These are phyloP conservation scores for Apteryx owenii DNA, from an alignment of 2,113 vertebrate species.

Conservation along the genomic window DNA sequence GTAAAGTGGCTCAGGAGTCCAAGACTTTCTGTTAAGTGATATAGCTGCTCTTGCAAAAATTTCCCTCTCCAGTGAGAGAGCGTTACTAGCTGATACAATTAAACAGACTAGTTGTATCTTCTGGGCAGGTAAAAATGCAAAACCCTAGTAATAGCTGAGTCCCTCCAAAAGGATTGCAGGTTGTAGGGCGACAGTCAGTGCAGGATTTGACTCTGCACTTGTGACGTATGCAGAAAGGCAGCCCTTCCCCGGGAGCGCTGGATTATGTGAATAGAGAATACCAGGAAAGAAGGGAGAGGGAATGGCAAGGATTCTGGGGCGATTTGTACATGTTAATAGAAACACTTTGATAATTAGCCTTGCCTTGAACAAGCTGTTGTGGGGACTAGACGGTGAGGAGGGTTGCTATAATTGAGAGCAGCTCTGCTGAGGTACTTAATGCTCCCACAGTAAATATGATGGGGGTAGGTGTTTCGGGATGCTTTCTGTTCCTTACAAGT, in stretches of 20 bases:
- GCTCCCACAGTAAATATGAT: background rate
- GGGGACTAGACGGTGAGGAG: background rate
- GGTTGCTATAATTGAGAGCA: background rate
- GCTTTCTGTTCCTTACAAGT: background rate
- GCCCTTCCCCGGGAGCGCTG: background rate
- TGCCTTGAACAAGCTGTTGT: background rate
- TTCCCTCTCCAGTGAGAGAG: background rate
- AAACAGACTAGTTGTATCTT: background rate
- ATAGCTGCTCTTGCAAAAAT: background rate
- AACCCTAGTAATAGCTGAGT: background rate
- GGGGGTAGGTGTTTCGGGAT: background rate
- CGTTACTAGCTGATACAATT: background rate
- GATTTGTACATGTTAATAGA: rapidly evolving
- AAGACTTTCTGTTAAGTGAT: background rate
- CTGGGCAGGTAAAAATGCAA: background rate
- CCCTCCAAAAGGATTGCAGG: background rate
- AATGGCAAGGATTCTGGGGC: background rate
- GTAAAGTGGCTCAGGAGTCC: background rate
- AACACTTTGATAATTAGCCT: background rate
- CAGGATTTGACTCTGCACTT: background rate
- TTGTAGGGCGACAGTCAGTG: background rate
- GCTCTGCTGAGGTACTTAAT: background rate
- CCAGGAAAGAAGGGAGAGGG: background rate
- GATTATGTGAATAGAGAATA: rapidly evolving
- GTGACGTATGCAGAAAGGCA: background rate